Base-by-base conservation (phyloP, 1,140 invertebrate genomes). In the Drosophila albomicans region DNA sequence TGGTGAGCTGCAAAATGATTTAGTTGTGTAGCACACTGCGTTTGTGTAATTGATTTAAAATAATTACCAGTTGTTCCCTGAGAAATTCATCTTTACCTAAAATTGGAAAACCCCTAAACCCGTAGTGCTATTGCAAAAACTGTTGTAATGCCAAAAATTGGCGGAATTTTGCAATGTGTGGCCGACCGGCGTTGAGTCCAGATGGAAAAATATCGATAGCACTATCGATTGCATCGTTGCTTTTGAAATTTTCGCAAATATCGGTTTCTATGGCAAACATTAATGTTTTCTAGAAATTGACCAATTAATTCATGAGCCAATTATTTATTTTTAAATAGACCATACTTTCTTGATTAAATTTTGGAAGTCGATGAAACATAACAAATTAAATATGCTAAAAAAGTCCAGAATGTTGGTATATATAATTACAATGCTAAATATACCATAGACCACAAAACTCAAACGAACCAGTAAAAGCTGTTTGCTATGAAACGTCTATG, bases 101-200 rank as follows among this genome's bases (percentile, higher is more conserved):
- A n/a, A 15, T 30, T 30, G 41, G 13, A 71, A 32, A 32, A 32
- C 1, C 30, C 7, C 41, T 13, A 11, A 10, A 13, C 2, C 15
- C n/a, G 10, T 20, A 57, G 16, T 48, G 13, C 3, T 11, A 52
- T 63, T 58, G 5, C 32, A 43, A 67, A 25, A 51, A 73, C 56
- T 48, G 43, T 32, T 48, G 43, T 32, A 69, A 62, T 46, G 65
- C 71, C 11, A 49, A 7, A 61, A 74, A 49, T 69, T 69, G 71
- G 71, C 71, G 71, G 71, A 41, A 66, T 56, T 25, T 5, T 4
- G 4, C 25, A 69, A 49, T 74, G 71, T 74, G 71, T 74, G 11
- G 57, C 10, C 35, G 35, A 38, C 35, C 35, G 35, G 35, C 35
- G 8, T 38, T 38, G 35, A 38, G 7, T 10, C 7, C 2, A 38